Evolutionary conservation across 2,888 invertebrate species (phyloP), one percentile per base, ranked within the genome.

Genomic region (Lutraria lutraria): DNA sequence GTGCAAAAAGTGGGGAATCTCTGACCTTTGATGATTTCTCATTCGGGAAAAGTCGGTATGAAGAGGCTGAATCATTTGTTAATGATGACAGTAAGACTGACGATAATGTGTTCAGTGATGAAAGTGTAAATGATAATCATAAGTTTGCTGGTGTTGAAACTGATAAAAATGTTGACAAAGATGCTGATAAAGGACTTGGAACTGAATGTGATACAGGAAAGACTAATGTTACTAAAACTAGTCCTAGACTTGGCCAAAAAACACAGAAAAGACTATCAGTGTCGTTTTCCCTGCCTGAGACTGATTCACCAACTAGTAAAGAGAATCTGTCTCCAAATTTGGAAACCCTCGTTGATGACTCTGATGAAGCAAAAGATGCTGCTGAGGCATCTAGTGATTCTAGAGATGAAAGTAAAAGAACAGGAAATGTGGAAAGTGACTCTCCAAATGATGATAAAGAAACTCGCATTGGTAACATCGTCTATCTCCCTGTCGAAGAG

Each of bases 401-500:
- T 52, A 56, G 43, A 83, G 52, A 19, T 43, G 21, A 19, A 52
- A n/a, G 0, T 8, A n/a, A 2, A 29, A 16, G 80, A 34, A 29
- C 34, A 72, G 84, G 76, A 82, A 85, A 68, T 81, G 83, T 76
- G 60, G 81, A 85, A 53, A 52, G 83, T 53, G 54, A 31, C 76
- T 86, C 90, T 87, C 53, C 72, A 79, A 88, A 86, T 68, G 81
- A 79, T 60, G 43, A 80, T 80, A 85, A 87, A 21, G 87, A 92
- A 88, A 79, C 89, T 25, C 88, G 92, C 81, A 93, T 93, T 43
- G 94, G 93, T 8, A 94, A 88, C 84, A 94, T 93, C 81, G 92
- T 93, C n/a, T 94, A 94, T 85, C 87, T 94, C 19, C 94, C 94
- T n/a, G 91, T 94, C n/a, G 90, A 90, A 68, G 92, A 94, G 53